Percentiles rank a stretch among this genome's conserved stretches.
phyloP scores from a whole-genome alignment of 2,888 invertebrate genomes.

The Lasiommata megera region DNA sequence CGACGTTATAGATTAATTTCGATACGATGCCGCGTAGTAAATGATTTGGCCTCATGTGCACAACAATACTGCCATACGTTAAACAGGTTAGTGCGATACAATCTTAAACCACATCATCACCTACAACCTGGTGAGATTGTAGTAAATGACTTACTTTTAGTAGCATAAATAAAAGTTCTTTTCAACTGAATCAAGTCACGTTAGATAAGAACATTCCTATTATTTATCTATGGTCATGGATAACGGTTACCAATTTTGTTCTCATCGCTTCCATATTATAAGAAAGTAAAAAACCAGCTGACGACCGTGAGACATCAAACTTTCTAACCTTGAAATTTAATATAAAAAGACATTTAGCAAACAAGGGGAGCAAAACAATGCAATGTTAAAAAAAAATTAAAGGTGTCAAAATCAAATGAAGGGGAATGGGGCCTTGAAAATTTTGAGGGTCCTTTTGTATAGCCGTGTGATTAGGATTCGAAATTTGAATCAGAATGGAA shows the following conservation, averaged over 20 bases:
- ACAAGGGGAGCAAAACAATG: conserved; percentile 49
- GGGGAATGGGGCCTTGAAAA: conserved; percentile 37
- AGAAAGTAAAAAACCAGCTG: conserved; percentile 30
- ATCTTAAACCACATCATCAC: too few species aligned
- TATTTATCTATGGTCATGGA: not conserved
- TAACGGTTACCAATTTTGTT: not conserved
- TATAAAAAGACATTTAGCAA: conserved; percentile 54
- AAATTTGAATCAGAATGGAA: conserved; percentile 30
- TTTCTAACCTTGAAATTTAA: conserved; percentile 49
- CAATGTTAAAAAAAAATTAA: conserved; percentile 36
- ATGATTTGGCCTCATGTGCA: too few species aligned
- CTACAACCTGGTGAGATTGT: too few species aligned
- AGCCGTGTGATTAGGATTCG: conserved; percentile 19
- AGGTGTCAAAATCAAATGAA: conserved; percentile 44
- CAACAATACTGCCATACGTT: too few species aligned
- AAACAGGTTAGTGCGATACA: too few species aligned
- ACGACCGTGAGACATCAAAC: conserved; percentile 48
- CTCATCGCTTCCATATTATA: not conserved
- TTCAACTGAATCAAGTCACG: too few species aligned
- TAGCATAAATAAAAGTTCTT: too few species aligned
- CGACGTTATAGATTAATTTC: too few species aligned
- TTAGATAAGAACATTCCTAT: too few species aligned
- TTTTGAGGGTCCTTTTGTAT: conserved; percentile 24
- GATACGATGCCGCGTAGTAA: too few species aligned
- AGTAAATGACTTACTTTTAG: too few species aligned